Conservation (phyloP, 2,888 invertebrate species). For the Lepeophtheirus nordmannii region DNA sequence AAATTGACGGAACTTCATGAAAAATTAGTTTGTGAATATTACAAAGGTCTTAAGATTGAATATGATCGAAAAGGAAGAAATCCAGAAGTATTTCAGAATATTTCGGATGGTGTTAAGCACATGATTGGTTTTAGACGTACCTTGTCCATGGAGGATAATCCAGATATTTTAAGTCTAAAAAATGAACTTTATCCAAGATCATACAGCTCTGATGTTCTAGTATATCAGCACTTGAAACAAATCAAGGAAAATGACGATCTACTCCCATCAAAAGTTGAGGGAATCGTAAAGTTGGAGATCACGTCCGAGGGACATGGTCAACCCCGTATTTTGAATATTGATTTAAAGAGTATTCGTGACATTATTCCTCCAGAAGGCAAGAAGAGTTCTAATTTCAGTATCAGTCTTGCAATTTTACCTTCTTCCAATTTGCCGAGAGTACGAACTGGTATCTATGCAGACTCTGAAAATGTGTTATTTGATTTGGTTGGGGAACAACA, state of each 20-base stretch:
- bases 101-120: not conserved
- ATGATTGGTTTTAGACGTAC: not conserved
- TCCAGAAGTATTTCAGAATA: not conserved
- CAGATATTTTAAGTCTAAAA: not conserved
- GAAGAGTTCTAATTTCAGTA: not conserved
- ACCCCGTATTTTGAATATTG: not conserved
- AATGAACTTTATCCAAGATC: not conserved
- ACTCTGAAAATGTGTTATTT: constrained; percentile 4
- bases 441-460: not conserved
- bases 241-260: not conserved
- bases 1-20: not conserved
- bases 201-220: not conserved
- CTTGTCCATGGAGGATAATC: constrained; percentile 3
- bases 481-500: not conserved
- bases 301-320: not conserved
- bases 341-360: not conserved
- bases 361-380: not conserved
- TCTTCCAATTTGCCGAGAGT: not conserved
- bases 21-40: not conserved
- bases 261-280: not conserved
- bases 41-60: not conserved
- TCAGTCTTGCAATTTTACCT: not conserved
- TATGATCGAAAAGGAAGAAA: not conserved
- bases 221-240: not conserved
- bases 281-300: not conserved